These are phyloP conservation scores for Ibycter americanus DNA, from an alignment of 2,797 vertebrate species.

Conservation along the genomic window DNA sequence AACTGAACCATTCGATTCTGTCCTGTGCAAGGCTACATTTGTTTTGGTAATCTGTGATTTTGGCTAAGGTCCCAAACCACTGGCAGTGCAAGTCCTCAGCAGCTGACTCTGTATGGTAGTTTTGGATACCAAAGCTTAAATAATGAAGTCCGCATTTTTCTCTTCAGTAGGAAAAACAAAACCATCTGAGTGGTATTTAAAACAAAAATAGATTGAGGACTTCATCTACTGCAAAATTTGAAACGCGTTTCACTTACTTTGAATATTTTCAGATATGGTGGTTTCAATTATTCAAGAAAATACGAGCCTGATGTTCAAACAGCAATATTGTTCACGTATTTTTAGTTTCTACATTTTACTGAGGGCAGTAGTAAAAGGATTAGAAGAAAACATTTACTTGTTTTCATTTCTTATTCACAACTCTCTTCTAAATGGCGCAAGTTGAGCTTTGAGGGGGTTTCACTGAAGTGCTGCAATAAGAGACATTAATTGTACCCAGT, in stretches of 20 bases:
- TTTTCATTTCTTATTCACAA: constrained; percentile 1
- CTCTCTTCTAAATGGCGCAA: background rate
- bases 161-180: constrained; percentile 37
- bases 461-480: background rate
- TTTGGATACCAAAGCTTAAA: constrained; percentile 52
- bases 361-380: background rate
- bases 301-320: background rate
- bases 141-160: constrained; percentile 22
- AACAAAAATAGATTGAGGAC: constrained; percentile 30
- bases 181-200: constrained; percentile 50
- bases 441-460: background rate
- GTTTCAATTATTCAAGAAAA: constrained; percentile 43
- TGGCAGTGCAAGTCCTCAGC: constrained; percentile 34
- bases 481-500: constrained; percentile 5
- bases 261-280: constrained; percentile 19
- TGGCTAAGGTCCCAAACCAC: constrained; percentile 32
- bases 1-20: background rate
- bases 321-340: background rate
- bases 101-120: constrained; percentile 46
- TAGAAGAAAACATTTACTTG: background rate
- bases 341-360: constrained; percentile 11
- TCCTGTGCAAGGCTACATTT: background rate
- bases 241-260: constrained; percentile 20
- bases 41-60: constrained; percentile 30
- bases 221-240: constrained; percentile 33